Evolutionary conservation across 37 sponge, comb jelly and placozoan genomes (phyloP).

Genomic region (Spongia lamella): DNA sequence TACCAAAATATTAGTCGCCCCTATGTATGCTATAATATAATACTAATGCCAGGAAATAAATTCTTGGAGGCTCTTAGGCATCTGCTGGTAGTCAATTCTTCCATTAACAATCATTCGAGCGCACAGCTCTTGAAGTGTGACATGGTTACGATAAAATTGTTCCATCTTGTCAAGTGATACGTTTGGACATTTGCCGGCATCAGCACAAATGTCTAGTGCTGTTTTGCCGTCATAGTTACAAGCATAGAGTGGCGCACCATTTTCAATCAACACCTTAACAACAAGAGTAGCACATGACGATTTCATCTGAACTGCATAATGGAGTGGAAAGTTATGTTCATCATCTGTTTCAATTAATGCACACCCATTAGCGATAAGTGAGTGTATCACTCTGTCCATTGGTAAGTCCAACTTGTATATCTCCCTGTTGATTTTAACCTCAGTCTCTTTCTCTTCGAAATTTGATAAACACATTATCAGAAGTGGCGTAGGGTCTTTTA

Average conservation of each 20-base stretch:
- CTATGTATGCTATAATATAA: too few species aligned
- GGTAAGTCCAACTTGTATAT: conserved; percentile 45
- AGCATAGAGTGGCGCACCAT: conserved; percentile 65
- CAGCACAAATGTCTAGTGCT: conserved; percentile 44
- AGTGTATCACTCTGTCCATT: conserved; percentile 33
- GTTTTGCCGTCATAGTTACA: conserved; percentile 62
- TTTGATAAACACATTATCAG: conserved; percentile 65
- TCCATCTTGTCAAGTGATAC: conserved; percentile 8
- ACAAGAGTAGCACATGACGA: conserved; percentile 42
- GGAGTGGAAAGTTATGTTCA: conserved; percentile 69
- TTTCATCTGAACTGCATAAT: conserved; percentile 60
- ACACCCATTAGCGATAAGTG: conserved; percentile 47
- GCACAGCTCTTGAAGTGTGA: conserved; percentile 54
- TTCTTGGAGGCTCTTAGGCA: conserved; percentile 41
- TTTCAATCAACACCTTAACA: conserved; percentile 39
- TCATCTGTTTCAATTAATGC: conserved; percentile 47
- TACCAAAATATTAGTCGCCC: too few species aligned
- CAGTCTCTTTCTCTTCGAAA: conserved; percentile 24
- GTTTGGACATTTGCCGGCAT: background rate
- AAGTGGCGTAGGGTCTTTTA: conserved; percentile 6
- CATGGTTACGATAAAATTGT: background rate
- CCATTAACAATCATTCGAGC: conserved; percentile 35
- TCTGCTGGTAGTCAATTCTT: conserved; percentile 16
- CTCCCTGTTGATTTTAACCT: conserved; percentile 29
- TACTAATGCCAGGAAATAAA: conserved; percentile 69